Base-by-base conservation (phyloP, 2,113 vertebrate genomes). In the Hyla sarda region DNA sequence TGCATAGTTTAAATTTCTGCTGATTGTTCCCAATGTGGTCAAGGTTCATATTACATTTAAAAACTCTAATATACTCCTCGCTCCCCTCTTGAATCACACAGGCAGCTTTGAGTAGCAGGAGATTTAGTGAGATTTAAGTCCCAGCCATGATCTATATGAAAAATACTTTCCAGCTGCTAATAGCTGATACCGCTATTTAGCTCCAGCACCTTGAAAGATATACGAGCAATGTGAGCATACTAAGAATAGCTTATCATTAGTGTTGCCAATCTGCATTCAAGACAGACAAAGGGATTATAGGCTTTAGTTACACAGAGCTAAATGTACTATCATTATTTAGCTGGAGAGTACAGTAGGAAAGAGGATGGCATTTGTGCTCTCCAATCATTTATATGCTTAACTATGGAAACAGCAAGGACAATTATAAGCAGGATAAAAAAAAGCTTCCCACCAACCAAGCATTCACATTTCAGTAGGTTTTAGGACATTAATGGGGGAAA, bases 271-370 rank as follows among this genome's bases (percentile, higher is more conserved):
- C 74, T 85, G 58, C 45, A 85, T 85, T 85, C 83, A 78, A 54
- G 73, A 78, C 60, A 78, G 75, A 85, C 83, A 85, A 85, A 85
- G 60, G 83, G 83, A 85, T 85, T 85, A 85, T 78, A 85, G 74
- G 74, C 58, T 77, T 85, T 85, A 77, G 75, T 78, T 85, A 85
- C 74, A 85, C 83, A 78, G 75, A 78, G 73, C 83, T 78, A 85
- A 85, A 79, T 77, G 58, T 77, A 69, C 74, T 85, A 85, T 78
- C 83, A 78, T 85, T 85, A 85, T 85, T 77, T 74, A 85, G 83
- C 28, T 69, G 52, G 74, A 78, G 45, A 85, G 58, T 85, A 85
- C 83, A 85, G 83, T 85, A 78, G 73, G 25, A 62, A 47, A 69
- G 58, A 74, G 71, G 45, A 67, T 78, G 47, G 83, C 74, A 78